These are phyloP conservation scores for Allacma fusca DNA, from an alignment of 2,888 invertebrate species.

Conservation along the genomic window DNA sequence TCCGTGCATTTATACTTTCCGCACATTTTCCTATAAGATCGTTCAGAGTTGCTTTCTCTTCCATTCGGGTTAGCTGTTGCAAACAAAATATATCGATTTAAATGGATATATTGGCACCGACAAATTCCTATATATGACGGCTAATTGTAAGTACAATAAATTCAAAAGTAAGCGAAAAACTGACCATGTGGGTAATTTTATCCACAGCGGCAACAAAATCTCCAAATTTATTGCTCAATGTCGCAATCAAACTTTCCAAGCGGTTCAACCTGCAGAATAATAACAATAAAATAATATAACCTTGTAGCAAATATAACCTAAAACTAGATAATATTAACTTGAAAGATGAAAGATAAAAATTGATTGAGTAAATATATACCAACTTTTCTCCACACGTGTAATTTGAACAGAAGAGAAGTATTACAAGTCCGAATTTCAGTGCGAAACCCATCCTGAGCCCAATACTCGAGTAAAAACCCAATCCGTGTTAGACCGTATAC, in stretches of 20 bases:
- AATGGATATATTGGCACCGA: not conserved
- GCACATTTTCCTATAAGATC: slow-evolving; percentile 36
- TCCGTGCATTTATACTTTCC: slow-evolving; percentile 22
- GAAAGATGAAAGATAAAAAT: no score
- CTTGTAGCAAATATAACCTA: no score
- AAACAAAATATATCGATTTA: not conserved
- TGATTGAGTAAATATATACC: no score
- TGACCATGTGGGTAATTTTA: slow-evolving; percentile 42
- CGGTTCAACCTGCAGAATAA: slow-evolving; percentile 25
- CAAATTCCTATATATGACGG: not conserved
- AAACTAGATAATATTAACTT: no score
- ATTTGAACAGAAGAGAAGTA: no score
- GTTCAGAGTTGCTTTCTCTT: slow-evolving; percentile 28
- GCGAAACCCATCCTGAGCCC: no score
- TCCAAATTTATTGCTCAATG: slow-evolving; percentile 43
- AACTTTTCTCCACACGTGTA: no score
- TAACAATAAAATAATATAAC: no score
- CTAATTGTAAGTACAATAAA: not conserved
- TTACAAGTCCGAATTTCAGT: no score
- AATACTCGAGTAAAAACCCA: no score
- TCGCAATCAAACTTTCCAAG: slow-evolving; percentile 40
- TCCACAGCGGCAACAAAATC: slow-evolving; percentile 41
- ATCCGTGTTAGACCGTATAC: no score
- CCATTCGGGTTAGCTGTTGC: slow-evolving; percentile 36
- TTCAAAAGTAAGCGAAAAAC: not conserved